Conservation (phyloP, 2,888 invertebrate genomes). For the Gasteruption jaculator region DNA sequence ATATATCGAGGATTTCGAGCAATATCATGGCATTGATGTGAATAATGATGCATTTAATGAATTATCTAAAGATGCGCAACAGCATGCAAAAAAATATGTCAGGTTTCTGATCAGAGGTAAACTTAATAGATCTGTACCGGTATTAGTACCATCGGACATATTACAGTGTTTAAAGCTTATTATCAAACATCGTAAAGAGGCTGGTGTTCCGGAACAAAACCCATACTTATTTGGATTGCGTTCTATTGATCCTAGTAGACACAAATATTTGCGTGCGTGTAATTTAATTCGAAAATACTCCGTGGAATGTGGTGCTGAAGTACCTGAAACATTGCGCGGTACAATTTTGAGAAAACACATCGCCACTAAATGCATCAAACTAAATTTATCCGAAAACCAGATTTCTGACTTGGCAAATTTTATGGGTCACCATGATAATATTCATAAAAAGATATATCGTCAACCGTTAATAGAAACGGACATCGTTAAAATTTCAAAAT, state of each 20-base stretch:
- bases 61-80: constrained; percentile 6
- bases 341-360: constrained; percentile 22
- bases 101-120: constrained; percentile 20
- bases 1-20: constrained; percentile 12
- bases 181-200: constrained; percentile 12
- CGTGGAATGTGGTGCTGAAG: constrained; percentile 25
- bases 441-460: constrained; percentile 25
- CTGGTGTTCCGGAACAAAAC: constrained; percentile 18
- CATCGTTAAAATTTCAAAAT: constrained; percentile 27
- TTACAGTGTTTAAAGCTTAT: constrained; percentile 17
- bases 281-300: constrained; percentile 26
- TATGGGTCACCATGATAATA: too few species aligned
- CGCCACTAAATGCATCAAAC: constrained; percentile 21
- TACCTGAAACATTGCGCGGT: constrained; percentile 23
- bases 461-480: constrained; percentile 26
- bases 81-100: constrained; percentile 9
- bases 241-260: constrained; percentile 6
- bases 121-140: constrained; percentile 14
- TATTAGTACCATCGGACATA: constrained; percentile 17
- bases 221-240: constrained; percentile 23
- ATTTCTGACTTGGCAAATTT: too few species aligned
- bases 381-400: too few species aligned
- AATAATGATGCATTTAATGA: constrained; percentile 2
- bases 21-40: constrained; percentile 1
- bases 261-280: constrained; percentile 28